Evolutionary conservation across 64 coral and sea anemone genomes (phyloP), one percentile per base, ranked within the genome.

Genomic region (Exaiptasia diaphana): DNA sequence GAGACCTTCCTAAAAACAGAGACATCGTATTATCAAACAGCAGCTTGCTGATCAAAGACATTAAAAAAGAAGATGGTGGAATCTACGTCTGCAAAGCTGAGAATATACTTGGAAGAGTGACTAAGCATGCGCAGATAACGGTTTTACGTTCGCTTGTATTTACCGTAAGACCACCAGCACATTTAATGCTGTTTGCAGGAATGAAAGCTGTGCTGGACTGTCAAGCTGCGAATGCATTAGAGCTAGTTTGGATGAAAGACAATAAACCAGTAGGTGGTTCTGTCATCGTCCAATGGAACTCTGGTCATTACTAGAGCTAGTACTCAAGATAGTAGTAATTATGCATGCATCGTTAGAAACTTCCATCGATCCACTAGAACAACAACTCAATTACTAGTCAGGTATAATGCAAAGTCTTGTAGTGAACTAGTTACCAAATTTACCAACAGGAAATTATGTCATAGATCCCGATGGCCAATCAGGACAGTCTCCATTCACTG

Each of bases 321-420:
- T 12, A 10, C 49, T n/a, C 10, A n/a, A 52, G 49, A 52, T 52
- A 52, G 49, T n/a, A n/a, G 49, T 10, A 52, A 10, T 10, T 52
- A 52, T n/a, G n/a, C 49, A 12, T 52, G 49, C 49, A 52, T 52
- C 10, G 49, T 52, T n/a, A 52, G 10, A 52, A 52, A 52, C 49
- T n/a, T 52, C 10, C 49, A 12, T 10, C 49, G n/a, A n/a, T n/a
- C n/a, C n/a, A n/a, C n/a, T n/a, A n/a, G n/a, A n/a, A n/a, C 10
- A 52, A 12, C 49, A n/a, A n/a, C n/a, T 10, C 20, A 35, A n/a
- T 12, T 52, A 52, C 10, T 10, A 12, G 49, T 52, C 10, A 10
- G n/a, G n/a, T n/a, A n/a, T n/a, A 43, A 78, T 13, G 50, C 50
- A 4, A 63, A 76, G 22, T 78, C 89, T 18, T 91, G 89, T 55